These are phyloP conservation scores for Corythornis cristatus DNA, from an alignment of 2,113 vertebrate species.

Conservation along the genomic window DNA sequence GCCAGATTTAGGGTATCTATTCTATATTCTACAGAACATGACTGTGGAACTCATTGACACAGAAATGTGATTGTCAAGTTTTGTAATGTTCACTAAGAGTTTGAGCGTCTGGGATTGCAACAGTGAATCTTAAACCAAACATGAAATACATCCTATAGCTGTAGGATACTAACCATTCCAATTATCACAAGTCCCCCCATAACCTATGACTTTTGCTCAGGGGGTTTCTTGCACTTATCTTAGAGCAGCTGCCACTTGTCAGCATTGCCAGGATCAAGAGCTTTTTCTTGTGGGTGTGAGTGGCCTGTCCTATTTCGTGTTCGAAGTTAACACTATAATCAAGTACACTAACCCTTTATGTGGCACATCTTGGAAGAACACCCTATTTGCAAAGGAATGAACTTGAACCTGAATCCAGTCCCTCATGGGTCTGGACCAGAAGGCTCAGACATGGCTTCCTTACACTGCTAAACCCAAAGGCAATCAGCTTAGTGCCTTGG, in stretches of 20 bases:
- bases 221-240: not conserved
- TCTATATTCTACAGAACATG: not conserved
- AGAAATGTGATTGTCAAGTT: not conserved
- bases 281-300: not conserved
- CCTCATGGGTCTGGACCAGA: not conserved
- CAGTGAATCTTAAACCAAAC: not conserved
- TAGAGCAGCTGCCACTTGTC: not conserved
- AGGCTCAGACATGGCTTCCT: not conserved
- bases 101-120: not conserved
- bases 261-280: not conserved
- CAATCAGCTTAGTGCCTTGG: not conserved
- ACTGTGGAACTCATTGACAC: not conserved
- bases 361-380: not conserved
- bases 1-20: not conserved
- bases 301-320: not conserved
- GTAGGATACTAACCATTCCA: not conserved
- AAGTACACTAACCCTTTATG: not conserved
- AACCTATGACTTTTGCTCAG: not conserved
- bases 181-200: not conserved
- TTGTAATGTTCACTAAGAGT: not conserved
- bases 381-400: not conserved
- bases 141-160: not conserved
- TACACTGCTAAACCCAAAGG: not conserved
- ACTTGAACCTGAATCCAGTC: not conserved
- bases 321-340: not conserved